Evolutionary conservation across 2,797 vertebrate genomes (phyloP), one percentile per base, ranked within the genome.

Genomic region (Protonibea diacanthus): DNA sequence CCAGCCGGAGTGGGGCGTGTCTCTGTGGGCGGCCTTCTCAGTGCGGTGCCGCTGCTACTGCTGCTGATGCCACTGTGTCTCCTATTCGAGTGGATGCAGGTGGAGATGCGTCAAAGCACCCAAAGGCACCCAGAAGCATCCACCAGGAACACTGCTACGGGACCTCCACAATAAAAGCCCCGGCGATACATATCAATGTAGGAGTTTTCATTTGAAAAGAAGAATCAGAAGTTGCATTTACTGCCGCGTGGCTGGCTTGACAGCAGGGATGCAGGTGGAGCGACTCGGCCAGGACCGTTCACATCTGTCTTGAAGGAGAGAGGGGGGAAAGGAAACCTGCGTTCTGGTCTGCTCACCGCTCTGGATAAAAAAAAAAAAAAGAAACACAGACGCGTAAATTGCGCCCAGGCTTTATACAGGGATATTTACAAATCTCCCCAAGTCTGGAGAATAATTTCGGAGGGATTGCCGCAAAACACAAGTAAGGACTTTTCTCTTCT

Each of bases 221-320:
- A 1, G 1, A 15, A 5, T 18, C 0, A 12, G 38, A 73, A 67
- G 58, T 10, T 1, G 49, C 45, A 0, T 23, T 58, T 42, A 59
- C 29, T 8, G 67, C 8, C n/a, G 53, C 49, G 1, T 33, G 25
- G 47, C 1, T 15, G 18, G 0, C 47, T 88, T 88, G 82, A 91
- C 87, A 4, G 57, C 76, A 2, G 73, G 69, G 82, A 89, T 92
- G 94, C 94, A 95, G 95, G 94, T 95, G 93, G 92, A 93, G 91
- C 90, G 92, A 82, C 89, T 90, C 91, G 84, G 86, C 83, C 87
- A 90, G 90, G 88, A 92, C 89, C 71, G 89, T 84, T 91, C 93
- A 90, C 94, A 93, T 94, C 92, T 91, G 92, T 91, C 88, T 88
- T 88, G 89, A 88, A 90, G 91, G 85, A 94, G 89, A 89, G 86